Percentiles rank a stretch among this genome's conserved stretches.
Conservation (phyloP, 1,140 invertebrate genomes). For the Drosophila fuyamai region DNA sequence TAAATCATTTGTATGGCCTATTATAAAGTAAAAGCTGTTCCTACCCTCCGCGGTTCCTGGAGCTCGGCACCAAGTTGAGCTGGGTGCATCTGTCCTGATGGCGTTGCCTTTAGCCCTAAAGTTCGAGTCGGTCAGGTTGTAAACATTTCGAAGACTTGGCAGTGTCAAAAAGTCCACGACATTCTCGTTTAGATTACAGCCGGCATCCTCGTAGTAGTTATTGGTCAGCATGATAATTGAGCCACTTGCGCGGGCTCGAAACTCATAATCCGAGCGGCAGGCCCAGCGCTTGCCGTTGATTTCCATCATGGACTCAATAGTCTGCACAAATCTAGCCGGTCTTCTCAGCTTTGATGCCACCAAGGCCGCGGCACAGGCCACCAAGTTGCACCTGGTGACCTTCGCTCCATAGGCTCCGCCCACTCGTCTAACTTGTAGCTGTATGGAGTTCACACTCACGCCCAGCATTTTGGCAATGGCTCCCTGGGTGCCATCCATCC, state of each 20-base stretch:
- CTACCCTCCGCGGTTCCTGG: constrained; percentile 88
- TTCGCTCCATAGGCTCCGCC: constrained; percentile 91
- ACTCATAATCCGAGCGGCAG: constrained; percentile 85
- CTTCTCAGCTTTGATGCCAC: constrained; percentile 87
- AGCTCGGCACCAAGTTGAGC: constrained; percentile 87
- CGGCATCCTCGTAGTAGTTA: constrained; percentile 88
- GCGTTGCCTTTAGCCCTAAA: constrained; percentile 86
- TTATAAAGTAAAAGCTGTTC: no score
- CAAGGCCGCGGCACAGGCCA: constrained; percentile 87
- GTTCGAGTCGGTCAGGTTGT: constrained; percentile 85
- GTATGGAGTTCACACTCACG: constrained; percentile 86
- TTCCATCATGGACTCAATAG: constrained; percentile 89
- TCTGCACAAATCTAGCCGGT: constrained; percentile 88
- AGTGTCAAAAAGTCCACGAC: constrained; percentile 76
- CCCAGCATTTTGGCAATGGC: constrained; percentile 87
- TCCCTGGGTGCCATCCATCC: constrained; percentile 88
- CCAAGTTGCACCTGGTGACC: constrained; percentile 86
- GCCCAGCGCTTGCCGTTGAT: constrained; percentile 88
- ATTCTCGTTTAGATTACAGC: constrained; percentile 87
- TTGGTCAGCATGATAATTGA: constrained; percentile 88
- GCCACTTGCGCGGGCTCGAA: constrained; percentile 88
- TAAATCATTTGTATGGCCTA: no score
- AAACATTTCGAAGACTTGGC: constrained; percentile 86
- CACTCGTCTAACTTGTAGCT: constrained; percentile 87
- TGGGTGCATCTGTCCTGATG: constrained; percentile 87